Evolutionary conservation across 2,113 vertebrate genomes (phyloP), one percentile per base, ranked within the genome.

Genomic region (Lepisosteus oculatus): DNA sequence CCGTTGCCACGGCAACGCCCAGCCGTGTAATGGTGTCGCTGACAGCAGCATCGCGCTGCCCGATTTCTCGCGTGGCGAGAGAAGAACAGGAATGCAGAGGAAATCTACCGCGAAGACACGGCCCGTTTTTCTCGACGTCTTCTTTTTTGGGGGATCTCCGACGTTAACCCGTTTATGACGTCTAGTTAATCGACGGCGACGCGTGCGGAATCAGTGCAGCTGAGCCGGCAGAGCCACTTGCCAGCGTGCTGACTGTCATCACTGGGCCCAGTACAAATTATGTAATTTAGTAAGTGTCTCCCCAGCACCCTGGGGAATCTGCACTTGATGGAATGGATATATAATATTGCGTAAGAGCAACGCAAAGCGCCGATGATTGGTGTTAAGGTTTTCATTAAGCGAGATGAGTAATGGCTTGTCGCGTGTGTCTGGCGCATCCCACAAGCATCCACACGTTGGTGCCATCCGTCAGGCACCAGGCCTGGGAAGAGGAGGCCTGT

Each of bases 311-410:
- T 72, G 85, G 88, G 90, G 88, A 76, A 79, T 78, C 69, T 67
- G 79, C 76, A 78, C 76, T 83, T 83, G 84, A 82, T 84, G 87
- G 81, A 85, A 84, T 77, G 85, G 87, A 87, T 80, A 79, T 87
- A 87, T 90, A 85, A 89, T 86, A 87, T 89, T 89, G 86, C 88
- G 81, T 90, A 86, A 90, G 86, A 80, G 78, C 75, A 71, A 85
- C 83, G 87, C 85, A 85, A 86, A 86, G 88, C 89, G 77, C 79
- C 85, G 64, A 86, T 89, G 89, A 91, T 89, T 88, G 88, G 86
- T 89, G 89, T 89, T 88, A 90, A 86, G 83, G 86, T 92, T 90
- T 91, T 90, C 90, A 91, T 92, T 90, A 92, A 88, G 88, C 83
- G 79, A 87, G 87, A 86, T 91, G 89, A 92, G 86, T 91, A 90